Conservation (phyloP, 2,888 invertebrate genomes). For the Colletes collaris region DNA sequence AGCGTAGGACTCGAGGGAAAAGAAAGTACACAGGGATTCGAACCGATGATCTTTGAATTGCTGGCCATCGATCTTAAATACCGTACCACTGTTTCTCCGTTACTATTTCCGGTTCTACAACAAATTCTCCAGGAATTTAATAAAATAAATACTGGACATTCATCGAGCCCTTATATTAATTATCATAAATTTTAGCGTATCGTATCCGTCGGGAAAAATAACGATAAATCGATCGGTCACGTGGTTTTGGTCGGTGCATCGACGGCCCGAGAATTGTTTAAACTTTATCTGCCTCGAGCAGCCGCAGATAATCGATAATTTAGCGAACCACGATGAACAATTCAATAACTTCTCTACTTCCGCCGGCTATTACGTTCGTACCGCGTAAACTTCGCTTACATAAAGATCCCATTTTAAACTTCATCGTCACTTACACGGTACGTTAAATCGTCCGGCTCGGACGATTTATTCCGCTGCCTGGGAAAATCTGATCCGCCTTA, state of each 20-base stretch:
- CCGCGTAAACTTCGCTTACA: slow-evolving; percentile 30
- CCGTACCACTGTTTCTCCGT: no score
- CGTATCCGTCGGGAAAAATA: background rate
- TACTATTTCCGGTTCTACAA: no score
- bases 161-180: background rate
- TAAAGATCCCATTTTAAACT: slow-evolving; percentile 43
- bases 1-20: no score
- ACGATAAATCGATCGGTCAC: background rate
- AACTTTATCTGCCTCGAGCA: slow-evolving; percentile 8
- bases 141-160: background rate
- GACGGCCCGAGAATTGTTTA: background rate
- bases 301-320: slow-evolving; percentile 15
- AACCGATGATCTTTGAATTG: no score
- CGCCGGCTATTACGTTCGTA: slow-evolving; percentile 1
- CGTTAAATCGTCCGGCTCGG: slow-evolving; percentile 36
- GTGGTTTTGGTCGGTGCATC: background rate
- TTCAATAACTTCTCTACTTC: slow-evolving; percentile 38
- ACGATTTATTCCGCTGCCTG: slow-evolving; percentile 23
- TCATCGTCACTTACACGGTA: slow-evolving; percentile 54
- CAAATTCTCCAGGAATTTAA: no score
- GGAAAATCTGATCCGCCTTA: slow-evolving; percentile 41
- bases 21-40: no score
- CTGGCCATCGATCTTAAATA: no score
- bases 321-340: slow-evolving; percentile 18
- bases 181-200: background rate